These are phyloP conservation scores for Chrysomela aeneicollis DNA, from an alignment of 2,888 invertebrate species.

Conservation along the genomic window DNA sequence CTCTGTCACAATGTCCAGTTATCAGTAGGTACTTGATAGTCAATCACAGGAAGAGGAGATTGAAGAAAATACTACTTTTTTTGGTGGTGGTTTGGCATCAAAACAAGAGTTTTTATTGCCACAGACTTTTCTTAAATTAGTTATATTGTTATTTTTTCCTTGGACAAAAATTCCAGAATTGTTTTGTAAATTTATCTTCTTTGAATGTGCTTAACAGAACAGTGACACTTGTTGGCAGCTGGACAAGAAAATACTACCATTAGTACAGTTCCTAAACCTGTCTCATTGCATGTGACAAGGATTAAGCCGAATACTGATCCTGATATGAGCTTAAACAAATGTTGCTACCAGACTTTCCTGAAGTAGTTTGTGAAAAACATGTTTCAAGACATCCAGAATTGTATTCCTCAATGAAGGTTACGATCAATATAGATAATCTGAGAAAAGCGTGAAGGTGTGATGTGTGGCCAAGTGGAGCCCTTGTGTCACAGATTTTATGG, in stretches of 20 bases:
- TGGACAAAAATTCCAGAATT: too few relatives aligned
- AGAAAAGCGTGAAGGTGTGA: neutral
- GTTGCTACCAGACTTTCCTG: neutral
- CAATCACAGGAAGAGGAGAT: constrained; percentile 5
- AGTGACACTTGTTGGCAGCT: too few relatives aligned
- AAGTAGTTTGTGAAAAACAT: neutral
- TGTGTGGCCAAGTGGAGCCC: neutral
- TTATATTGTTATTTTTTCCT: too few relatives aligned
- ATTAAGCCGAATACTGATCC: neutral
- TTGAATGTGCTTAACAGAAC: too few relatives aligned
- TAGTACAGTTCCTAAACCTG: neutral
- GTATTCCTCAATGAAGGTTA: neutral
- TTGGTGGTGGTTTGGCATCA: too few relatives aligned
- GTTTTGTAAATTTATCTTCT: too few relatives aligned
- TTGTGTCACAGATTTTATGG: neutral
- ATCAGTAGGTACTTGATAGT: too few relatives aligned
- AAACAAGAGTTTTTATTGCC: too few relatives aligned
- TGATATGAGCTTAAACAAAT: constrained; percentile 1
- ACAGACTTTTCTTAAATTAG: too few relatives aligned
- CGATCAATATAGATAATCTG: neutral
- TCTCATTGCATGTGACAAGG: neutral
- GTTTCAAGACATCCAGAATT: neutral
- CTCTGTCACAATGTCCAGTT: too few relatives aligned
- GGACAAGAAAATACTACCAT: neutral
- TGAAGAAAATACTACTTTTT: too few relatives aligned